Evolutionary conservation across 2,113 vertebrate species (phyloP).

Genomic region (Butorides virescens): DNA sequence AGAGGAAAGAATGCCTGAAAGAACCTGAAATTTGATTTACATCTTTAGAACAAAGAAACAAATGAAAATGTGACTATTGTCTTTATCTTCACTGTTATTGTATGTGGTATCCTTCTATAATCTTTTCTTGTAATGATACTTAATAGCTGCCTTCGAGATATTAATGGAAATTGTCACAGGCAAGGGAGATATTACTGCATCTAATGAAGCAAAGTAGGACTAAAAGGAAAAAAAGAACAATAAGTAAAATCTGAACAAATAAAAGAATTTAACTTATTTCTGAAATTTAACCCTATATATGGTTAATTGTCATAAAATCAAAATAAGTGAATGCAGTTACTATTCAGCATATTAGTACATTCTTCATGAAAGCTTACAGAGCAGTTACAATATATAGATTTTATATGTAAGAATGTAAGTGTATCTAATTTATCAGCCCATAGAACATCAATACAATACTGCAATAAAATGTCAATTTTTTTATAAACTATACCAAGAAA

Average conservation of each 20-base stretch:
- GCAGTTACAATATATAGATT: background rate
- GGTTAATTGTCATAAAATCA: slow-evolving; percentile 18
- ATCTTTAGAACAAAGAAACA: slow-evolving; percentile 80
- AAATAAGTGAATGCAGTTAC: background rate
- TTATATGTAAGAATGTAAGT: background rate
- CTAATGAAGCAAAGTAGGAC: slow-evolving; percentile 76
- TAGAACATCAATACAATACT: background rate
- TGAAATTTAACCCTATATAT: slow-evolving; percentile 71
- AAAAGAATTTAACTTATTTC: slow-evolving; percentile 67
- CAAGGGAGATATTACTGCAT: slow-evolving; percentile 74
- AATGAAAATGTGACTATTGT: slow-evolving; percentile 80
- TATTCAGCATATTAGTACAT: background rate
- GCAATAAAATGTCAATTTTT: background rate
- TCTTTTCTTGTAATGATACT: slow-evolving; percentile 80
- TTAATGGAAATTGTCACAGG: slow-evolving; percentile 84
- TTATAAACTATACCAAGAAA: background rate
- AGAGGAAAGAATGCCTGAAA: slow-evolving; percentile 48
- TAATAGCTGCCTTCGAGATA: slow-evolving; percentile 82
- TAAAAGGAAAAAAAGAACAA: slow-evolving; percentile 71
- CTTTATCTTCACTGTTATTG: slow-evolving; percentile 71
- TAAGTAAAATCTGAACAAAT: slow-evolving; percentile 73
- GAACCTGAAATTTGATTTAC: slow-evolving; percentile 68
- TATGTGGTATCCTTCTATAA: slow-evolving; percentile 71
- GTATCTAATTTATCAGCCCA: background rate
- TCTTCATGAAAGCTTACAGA: background rate